A percentile compares a stretch with the other conserved stretches of the same genome.
Evolutionary conservation across 2,113 vertebrate genomes (phyloP).

Genomic region (Saiga tatarica): DNA sequence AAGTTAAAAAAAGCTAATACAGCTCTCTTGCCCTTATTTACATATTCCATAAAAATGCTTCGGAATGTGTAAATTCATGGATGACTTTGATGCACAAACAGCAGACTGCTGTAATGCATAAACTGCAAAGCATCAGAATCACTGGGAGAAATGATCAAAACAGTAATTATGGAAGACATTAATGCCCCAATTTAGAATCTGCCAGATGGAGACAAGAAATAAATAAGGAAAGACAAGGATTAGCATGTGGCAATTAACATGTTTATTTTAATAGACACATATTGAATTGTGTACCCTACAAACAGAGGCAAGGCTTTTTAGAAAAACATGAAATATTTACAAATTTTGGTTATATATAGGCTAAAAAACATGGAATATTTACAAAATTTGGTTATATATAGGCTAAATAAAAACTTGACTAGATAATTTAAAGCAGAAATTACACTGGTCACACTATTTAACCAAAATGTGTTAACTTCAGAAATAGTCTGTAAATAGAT

Average conservation of each 20-base stretch:
- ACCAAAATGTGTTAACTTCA: not conserved
- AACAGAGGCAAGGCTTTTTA: not conserved
- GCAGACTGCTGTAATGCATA: rapidly evolving
- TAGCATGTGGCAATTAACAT: not conserved
- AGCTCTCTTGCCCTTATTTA: not conserved
- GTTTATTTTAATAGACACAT: not conserved
- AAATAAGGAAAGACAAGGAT: not conserved
- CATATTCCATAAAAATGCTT: not conserved
- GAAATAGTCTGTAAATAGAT: not conserved
- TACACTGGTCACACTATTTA: not conserved
- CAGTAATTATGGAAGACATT: not conserved
- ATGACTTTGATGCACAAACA: not conserved
- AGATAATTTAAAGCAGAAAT: not conserved
- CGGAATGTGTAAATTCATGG: rapidly evolving
- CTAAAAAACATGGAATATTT: not conserved
- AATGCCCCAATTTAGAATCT: not conserved
- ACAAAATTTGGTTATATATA: not conserved
- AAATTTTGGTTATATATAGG: not conserved
- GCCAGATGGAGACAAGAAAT: not conserved
- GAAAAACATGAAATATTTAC: not conserved
- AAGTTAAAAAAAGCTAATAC: not conserved
- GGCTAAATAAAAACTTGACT: not conserved
- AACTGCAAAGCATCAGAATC: not conserved
- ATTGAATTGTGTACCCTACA: not conserved
- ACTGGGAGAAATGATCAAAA: not conserved